Conservation (phyloP, 2,888 invertebrate genomes). For the Conus canariensis region DNA sequence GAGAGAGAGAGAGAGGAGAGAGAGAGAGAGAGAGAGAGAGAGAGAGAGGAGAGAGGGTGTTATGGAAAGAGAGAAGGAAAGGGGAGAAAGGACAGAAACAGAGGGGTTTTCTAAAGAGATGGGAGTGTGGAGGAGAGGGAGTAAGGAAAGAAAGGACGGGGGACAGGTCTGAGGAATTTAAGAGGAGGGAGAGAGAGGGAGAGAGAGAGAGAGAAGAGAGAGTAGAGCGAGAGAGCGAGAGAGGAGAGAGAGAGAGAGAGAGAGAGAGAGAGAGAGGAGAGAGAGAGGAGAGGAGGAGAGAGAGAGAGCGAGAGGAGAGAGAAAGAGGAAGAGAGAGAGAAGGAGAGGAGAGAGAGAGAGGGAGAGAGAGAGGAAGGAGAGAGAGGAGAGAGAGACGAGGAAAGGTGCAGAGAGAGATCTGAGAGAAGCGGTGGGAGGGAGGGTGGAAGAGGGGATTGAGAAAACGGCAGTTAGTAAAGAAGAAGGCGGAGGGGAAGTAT, state of each 20-base stretch:
- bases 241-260: neutral
- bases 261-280: slow-evolving; percentile 7
- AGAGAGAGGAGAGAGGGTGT: neutral
- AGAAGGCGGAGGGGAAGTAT: too few relatives aligned
- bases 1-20: slow-evolving; percentile 7
- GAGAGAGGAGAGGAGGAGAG: neutral
- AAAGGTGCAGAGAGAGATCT: too few relatives aligned
- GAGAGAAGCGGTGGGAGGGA: too few relatives aligned
- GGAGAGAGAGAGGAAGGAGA: too few relatives aligned
- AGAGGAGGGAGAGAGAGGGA: neutral
- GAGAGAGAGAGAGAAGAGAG: slow-evolving; percentile 3
- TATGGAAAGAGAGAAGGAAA: neutral
- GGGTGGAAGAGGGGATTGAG: too few relatives aligned
- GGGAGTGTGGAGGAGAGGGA: neutral
- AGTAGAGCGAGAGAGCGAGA: neutral
- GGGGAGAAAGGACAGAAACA: neutral
- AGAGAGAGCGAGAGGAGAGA: slow-evolving; percentile 4
- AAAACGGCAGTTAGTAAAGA: too few relatives aligned
- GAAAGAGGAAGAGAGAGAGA: neutral
- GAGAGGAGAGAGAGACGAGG: too few relatives aligned
- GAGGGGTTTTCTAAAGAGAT: neutral
- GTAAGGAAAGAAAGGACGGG: neutral
- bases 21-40: slow-evolving; percentile 6
- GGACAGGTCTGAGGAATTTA: neutral
- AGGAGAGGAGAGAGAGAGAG: too few relatives aligned